Conservation (phyloP, 2,797 vertebrate species). For the Luscinia megarhynchos region DNA sequence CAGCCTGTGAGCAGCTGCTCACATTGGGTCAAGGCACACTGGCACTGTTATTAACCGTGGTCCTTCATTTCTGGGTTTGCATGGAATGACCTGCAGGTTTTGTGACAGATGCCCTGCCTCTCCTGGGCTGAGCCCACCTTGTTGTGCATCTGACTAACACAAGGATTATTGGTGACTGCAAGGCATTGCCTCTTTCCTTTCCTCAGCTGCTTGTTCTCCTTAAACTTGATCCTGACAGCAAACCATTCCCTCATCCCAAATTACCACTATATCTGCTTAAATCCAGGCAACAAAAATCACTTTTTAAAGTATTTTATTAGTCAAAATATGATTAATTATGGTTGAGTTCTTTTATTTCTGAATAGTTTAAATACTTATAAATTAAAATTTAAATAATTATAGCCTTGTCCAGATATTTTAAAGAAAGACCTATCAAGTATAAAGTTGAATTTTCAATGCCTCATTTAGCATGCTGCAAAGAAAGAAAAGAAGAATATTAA, state of each 20-base stretch:
- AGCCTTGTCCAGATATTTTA: slow-evolving; percentile 46
- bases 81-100: background rate
- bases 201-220: background rate
- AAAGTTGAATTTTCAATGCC: slow-evolving; percentile 55
- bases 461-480: slow-evolving; percentile 53
- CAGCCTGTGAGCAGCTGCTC: background rate
- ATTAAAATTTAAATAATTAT: slow-evolving; percentile 73
- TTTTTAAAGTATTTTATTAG: slow-evolving; percentile 29
- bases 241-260: slow-evolving; percentile 4
- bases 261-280: background rate
- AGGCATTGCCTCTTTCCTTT: background rate
- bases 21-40: background rate
- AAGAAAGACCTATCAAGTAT: slow-evolving; percentile 21
- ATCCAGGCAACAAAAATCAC: background rate
- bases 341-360: slow-evolving; percentile 1
- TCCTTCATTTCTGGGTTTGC: background rate
- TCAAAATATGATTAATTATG: slow-evolving; percentile 56
- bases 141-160: background rate
- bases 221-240: background rate
- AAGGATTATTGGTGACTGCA: background rate
- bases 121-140: background rate
- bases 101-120: background rate
- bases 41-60: background rate
- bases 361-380: slow-evolving; percentile 53
- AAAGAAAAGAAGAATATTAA: slow-evolving; percentile 46